A percentile compares a stretch with the other conserved stretches of the same genome.
These are phyloP conservation scores for Idaea straminata DNA, from an alignment of 2,888 invertebrate genomes.

Conservation along the genomic window DNA sequence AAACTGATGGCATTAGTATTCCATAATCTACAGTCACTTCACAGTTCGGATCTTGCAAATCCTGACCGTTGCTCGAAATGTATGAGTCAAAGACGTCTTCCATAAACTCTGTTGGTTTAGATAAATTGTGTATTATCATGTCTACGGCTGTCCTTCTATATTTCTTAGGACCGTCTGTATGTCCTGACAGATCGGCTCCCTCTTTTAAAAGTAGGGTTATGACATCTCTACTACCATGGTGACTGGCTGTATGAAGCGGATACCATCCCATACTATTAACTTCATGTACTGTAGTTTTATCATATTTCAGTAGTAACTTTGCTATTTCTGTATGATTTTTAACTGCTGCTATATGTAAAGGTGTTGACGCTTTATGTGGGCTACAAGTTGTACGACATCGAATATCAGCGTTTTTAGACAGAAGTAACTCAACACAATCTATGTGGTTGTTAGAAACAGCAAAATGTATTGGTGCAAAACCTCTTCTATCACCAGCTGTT, in stretches of 20 bases:
- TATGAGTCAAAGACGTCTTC: constrained; percentile 76
- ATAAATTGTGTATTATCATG: constrained; percentile 70
- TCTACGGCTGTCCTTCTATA: constrained; percentile 71
- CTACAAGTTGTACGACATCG: constrained; percentile 62
- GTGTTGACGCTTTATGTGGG: constrained; percentile 65
- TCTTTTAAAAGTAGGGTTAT: constrained; percentile 63
- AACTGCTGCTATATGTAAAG: constrained; percentile 70
- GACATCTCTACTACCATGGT: constrained; percentile 80
- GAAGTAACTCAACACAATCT: constrained; percentile 66
- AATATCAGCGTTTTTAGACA: constrained; percentile 69
- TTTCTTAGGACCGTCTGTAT: constrained; percentile 63
- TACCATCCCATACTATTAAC: constrained; percentile 57
- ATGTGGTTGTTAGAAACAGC: constrained; percentile 77
- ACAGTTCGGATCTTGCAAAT: constrained; percentile 53
- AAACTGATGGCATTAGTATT: constrained; percentile 64
- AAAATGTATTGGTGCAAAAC: constrained; percentile 75
- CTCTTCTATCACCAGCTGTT: constrained; percentile 60
- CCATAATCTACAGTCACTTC: constrained; percentile 74
- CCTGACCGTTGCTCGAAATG: constrained; percentile 67
- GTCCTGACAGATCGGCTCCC: constrained; percentile 69
- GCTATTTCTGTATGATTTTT: constrained; percentile 64
- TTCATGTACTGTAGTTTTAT: constrained; percentile 66
- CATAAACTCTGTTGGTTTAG: constrained; percentile 76
- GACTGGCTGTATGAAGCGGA: constrained; percentile 72
- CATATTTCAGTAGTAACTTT: constrained; percentile 54